A percentile compares a stretch with the other conserved stretches of the same genome.
Conservation (phyloP, 2,888 invertebrate species). For the Pheosia gnoma region DNA sequence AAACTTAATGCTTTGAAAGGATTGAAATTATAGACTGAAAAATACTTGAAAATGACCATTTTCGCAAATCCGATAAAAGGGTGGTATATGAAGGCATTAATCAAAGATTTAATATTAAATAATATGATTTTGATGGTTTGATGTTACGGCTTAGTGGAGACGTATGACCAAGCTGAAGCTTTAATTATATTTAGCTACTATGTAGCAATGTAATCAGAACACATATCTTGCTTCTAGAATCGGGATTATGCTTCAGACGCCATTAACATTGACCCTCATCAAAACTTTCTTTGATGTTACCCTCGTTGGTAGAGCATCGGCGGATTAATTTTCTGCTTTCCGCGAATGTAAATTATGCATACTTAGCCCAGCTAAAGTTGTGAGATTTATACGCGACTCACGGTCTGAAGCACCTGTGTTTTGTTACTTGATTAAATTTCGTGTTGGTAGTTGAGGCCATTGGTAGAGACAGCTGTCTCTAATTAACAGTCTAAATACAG, state of each 20-base stretch:
- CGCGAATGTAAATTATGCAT: conserved; percentile 54
- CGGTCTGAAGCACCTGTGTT: conserved; percentile 52
- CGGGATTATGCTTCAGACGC: conserved; percentile 42
- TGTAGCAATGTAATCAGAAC: conserved; percentile 1
- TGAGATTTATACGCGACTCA: conserved; percentile 38
- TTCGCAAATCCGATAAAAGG: background rate
- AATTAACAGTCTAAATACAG: too few species aligned
- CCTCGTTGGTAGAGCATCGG: conserved; percentile 41
- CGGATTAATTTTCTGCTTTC: conserved; percentile 56
- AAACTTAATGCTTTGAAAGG: too few species aligned
- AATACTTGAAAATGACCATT: background rate
- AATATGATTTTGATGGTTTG: background rate
- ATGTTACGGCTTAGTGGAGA: background rate
- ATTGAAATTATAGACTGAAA: background rate
- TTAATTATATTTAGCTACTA: background rate
- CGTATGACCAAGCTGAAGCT: background rate
- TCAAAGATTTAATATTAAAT: background rate
- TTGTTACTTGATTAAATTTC: conserved; percentile 55
- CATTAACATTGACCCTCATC: conserved; percentile 66
- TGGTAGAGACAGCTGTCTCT: background rate
- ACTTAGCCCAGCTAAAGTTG: conserved; percentile 29
- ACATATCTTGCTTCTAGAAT: conserved; percentile 32
- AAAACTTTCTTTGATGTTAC: conserved; percentile 60
- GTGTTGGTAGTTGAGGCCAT: conserved; percentile 17
- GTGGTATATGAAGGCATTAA: background rate